Evolutionary conservation across 2,888 invertebrate genomes (phyloP).

Genomic region (Melieria omissa): DNA sequence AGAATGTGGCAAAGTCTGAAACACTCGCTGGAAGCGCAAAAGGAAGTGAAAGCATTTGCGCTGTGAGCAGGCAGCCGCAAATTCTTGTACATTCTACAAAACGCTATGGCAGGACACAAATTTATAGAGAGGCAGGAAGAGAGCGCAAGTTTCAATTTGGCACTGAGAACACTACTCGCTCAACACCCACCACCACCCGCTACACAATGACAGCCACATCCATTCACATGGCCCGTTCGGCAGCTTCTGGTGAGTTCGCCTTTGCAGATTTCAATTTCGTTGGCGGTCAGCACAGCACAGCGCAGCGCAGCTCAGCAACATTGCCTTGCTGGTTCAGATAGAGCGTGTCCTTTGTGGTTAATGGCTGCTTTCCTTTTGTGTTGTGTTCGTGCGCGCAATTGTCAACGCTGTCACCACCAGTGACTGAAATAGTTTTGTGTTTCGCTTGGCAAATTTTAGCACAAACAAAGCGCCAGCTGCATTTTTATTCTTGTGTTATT

Average conservation of each 20-base stretch:
- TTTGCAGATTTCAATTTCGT: slow-evolving; percentile 49
- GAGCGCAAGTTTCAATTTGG: neutral
- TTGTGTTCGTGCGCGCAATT: slow-evolving; percentile 21
- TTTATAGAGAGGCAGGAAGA: neutral
- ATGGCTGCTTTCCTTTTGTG: slow-evolving; percentile 45
- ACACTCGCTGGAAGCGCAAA: no score
- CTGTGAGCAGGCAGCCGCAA: neutral
- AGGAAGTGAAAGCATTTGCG: slow-evolving; percentile 5
- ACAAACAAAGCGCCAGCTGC: no score
- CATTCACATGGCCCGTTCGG: slow-evolving; percentile 1
- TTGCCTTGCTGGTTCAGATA: slow-evolving; percentile 50
- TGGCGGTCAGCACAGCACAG: neutral
- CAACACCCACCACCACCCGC: neutral
- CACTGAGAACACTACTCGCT: neutral
- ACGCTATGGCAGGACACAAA: no score
- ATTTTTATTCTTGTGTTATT: no score
- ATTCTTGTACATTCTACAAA: neutral
- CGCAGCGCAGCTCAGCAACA: slow-evolving; percentile 40
- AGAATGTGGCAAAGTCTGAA: no score
- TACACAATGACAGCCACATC: neutral
- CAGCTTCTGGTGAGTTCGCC: neutral
- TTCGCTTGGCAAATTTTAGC: no score
- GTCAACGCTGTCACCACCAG: no score
- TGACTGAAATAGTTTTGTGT: no score
- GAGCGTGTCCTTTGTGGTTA: slow-evolving; percentile 62